These are phyloP conservation scores for Tolmerus cingulatus DNA, from an alignment of 2,888 invertebrate genomes.

Conservation along the genomic window DNA sequence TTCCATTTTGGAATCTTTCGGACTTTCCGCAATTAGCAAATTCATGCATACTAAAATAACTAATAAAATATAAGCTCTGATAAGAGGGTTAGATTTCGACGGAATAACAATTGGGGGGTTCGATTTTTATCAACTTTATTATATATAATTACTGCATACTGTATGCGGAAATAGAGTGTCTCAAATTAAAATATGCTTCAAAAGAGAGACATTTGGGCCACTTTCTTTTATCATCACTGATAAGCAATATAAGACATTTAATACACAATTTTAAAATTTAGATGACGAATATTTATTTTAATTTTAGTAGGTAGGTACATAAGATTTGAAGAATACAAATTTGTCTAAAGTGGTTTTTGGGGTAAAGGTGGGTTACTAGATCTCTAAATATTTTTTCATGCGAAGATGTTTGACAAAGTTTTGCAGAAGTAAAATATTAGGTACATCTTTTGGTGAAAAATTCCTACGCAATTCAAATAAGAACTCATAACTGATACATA, in stretches of 20 bases:
- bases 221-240: neutral
- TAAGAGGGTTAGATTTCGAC: neutral
- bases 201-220: no score
- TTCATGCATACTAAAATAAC: no score
- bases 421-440: no score
- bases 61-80: neutral
- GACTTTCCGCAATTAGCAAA: neutral
- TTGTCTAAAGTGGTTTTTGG: neutral
- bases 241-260: no score
- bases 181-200: neutral
- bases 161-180: neutral
- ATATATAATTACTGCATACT: neutral
- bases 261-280: neutral
- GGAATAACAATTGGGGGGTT: neutral
- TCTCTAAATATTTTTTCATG: no score
- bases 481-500: no score
- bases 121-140: neutral
- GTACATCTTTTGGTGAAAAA: no score
- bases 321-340: neutral
- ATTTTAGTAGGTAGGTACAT: neutral
- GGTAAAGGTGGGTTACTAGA: no score
- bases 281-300: neutral
- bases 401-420: no score
- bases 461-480: no score
- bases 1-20: neutral